These are phyloP conservation scores for Leucophenga maculata DNA, from an alignment of 2,888 invertebrate species.

Conservation along the genomic window DNA sequence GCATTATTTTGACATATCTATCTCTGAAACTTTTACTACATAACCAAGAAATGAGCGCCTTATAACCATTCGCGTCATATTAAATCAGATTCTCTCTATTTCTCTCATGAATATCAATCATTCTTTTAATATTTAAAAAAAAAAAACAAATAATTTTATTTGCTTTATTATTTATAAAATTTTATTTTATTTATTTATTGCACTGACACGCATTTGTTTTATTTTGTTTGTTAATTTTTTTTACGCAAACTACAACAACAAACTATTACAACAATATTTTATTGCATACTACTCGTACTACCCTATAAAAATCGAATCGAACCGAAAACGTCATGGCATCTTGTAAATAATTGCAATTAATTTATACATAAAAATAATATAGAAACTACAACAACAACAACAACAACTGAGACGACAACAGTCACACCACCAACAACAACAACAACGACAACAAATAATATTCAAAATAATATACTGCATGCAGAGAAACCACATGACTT, in stretches of 20 bases:
- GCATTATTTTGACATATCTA: constrained; percentile 41
- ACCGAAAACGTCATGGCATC: constrained; percentile 61
- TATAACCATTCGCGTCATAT: too few relatives aligned
- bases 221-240: constrained; percentile 5
- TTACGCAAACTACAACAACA: not conserved
- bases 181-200: constrained; percentile 35
- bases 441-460: constrained; percentile 33
- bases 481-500: constrained; percentile 42
- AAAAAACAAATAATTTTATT: constrained; percentile 30
- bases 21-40: constrained; percentile 46
- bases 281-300: constrained; percentile 36
- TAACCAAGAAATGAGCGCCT: constrained; percentile 19
- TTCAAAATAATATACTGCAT: constrained; percentile 22
- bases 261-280: not conserved
- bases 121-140: constrained; percentile 31
- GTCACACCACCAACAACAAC: constrained; percentile 35
- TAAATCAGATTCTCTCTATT: constrained; percentile 11
- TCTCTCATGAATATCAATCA: constrained; percentile 20
- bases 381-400: constrained; percentile 43
- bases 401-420: constrained; percentile 41
- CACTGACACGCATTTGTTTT: constrained; percentile 45
- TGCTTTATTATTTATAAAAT: constrained; percentile 37
- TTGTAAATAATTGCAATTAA: constrained; percentile 58
- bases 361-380: constrained; percentile 40
- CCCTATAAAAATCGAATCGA: constrained; percentile 30